These are phyloP conservation scores for Galbula dea DNA, from an alignment of 2,113 vertebrate genomes.

Conservation along the genomic window DNA sequence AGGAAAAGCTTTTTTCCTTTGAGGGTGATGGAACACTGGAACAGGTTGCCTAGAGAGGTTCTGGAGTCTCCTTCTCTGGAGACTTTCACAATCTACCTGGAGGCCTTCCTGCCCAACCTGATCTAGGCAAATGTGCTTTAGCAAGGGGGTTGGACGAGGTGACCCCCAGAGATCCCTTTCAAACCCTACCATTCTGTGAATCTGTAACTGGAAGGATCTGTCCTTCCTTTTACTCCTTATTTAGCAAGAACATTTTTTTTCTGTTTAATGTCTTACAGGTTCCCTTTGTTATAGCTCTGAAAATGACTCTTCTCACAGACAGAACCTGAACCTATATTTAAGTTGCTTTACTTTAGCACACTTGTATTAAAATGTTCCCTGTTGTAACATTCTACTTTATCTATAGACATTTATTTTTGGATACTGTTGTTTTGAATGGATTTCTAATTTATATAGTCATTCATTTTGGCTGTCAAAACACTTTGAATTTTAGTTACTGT, in stretches of 20 bases:
- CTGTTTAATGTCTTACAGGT: background rate
- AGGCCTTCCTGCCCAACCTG: too few species aligned
- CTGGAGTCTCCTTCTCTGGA: too few species aligned
- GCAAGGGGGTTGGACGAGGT: too few species aligned
- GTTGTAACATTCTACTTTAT: constrained; percentile 68
- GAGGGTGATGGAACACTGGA: too few species aligned
- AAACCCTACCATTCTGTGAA: too few species aligned
- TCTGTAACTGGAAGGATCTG: background rate
- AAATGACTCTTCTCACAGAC: constrained; percentile 15
- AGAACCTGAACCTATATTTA: constrained; percentile 45
- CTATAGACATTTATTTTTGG: constrained; percentile 69
- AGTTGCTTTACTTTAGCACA: constrained; percentile 33
- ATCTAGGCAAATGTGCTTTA: too few species aligned
- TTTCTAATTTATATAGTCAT: constrained; percentile 74
- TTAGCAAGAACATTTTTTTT: background rate
- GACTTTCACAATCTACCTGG: too few species aligned
- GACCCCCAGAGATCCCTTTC: too few species aligned
- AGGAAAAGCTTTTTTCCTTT: too few species aligned
- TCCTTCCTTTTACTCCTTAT: background rate
- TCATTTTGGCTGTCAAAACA: constrained; percentile 74
- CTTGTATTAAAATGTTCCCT: constrained; percentile 53
- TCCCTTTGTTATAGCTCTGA: background rate
- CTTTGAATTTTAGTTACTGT: constrained; percentile 77
- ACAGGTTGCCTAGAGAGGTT: too few species aligned
- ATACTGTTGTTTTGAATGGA: constrained; percentile 58